A percentile compares a stretch with the other conserved stretches of the same genome.
Conservation (phyloP, 2,113 vertebrate genomes). For the Scomber japonicus region DNA sequence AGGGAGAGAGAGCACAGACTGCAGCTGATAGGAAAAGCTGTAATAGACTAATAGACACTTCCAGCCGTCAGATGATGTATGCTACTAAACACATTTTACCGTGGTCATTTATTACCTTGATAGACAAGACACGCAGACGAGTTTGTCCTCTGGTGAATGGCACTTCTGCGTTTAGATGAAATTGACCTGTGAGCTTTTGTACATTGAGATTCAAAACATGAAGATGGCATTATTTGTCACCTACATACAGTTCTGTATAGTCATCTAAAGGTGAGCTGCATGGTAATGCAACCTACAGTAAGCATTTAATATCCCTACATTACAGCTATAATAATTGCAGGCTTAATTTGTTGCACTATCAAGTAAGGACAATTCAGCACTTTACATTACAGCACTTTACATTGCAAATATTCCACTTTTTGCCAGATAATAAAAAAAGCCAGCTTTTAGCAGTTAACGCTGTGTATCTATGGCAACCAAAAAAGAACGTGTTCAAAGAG, state of each 20-base stretch:
- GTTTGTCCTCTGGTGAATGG: not conserved
- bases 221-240: conserved; percentile 8
- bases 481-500: conserved; percentile 11
- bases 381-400: not conserved
- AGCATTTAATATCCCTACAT: conserved; percentile 1
- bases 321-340: not conserved
- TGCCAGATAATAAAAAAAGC: conserved; percentile 2
- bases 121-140: conserved; percentile 4
- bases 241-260: not conserved
- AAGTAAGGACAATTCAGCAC: conserved; percentile 3
- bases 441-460: conserved; percentile 20
- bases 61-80: conserved; percentile 33
- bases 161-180: conserved; percentile 1
- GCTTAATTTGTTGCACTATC: conserved; percentile 21
- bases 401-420: conserved; percentile 22
- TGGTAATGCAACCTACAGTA: conserved; percentile 5
- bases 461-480: conserved; percentile 63
- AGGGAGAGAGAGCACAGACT: conserved; percentile 33
- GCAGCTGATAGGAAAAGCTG: conserved; percentile 34
- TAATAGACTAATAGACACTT: conserved; percentile 60
- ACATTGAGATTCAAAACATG: conserved; percentile 30
- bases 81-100: conserved; percentile 7
- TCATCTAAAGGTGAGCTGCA: too few relatives aligned
- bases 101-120: conserved; percentile 29
- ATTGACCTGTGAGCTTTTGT: conserved; percentile 8